Percentiles rank a stretch among this genome's conserved stretches.
Conservation (phyloP, 2,113 vertebrate genomes). For the Epinephelus lanceolatus region DNA sequence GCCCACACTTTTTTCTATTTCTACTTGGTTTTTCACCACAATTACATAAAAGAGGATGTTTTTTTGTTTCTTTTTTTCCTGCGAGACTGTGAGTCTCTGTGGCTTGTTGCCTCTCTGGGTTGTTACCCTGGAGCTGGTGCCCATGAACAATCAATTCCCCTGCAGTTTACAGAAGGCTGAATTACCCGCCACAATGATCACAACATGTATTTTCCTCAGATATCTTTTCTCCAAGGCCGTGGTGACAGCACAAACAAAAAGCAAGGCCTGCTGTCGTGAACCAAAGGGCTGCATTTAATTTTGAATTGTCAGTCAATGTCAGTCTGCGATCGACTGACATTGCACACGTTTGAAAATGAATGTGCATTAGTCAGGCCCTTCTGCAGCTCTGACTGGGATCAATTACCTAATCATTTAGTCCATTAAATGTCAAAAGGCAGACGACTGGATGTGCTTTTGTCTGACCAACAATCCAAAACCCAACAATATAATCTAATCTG, state of each 20-base stretch:
- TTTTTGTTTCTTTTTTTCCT: background rate
- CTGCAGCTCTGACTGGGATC: background rate
- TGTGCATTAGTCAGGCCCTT: background rate
- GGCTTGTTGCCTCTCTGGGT: conserved; percentile 10
- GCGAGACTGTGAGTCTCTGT: background rate
- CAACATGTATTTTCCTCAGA: conserved; percentile 26
- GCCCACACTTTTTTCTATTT: conserved; percentile 36
- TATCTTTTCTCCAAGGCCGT: background rate
- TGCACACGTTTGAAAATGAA: background rate
- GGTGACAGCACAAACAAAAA: background rate
- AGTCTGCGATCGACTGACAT: background rate
- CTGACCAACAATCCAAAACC: background rate
- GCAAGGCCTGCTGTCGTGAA: background rate
- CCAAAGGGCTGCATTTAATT: background rate
- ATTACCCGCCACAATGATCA: conserved; percentile 14
- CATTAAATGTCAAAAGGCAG: background rate
- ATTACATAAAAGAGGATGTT: conserved; percentile 30
- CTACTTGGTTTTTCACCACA: conserved; percentile 42
- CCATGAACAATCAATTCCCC: conserved; percentile 38
- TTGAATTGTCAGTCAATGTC: no score
- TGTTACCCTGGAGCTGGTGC: conserved; percentile 3
- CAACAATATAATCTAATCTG: background rate
- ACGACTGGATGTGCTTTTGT: background rate
- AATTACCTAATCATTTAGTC: no score
- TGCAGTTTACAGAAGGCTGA: background rate